Evolutionary conservation across 2,888 invertebrate species (phyloP).

Genomic region (Teleogryllus oceanicus): DNA sequence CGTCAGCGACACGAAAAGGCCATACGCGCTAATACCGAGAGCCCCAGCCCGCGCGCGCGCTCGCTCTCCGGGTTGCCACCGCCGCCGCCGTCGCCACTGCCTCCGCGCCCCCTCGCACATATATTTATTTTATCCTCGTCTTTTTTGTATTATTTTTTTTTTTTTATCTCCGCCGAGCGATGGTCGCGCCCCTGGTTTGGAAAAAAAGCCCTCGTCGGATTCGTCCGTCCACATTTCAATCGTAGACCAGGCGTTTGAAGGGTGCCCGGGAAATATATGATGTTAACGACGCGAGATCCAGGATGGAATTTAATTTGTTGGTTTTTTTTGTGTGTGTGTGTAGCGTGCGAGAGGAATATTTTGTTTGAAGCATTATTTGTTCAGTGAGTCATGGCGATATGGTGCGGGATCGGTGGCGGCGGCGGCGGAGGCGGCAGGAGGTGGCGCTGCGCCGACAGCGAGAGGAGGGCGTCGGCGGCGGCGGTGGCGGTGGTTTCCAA

Average conservation of each 20-base stretch:
- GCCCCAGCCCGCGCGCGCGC: neutral
- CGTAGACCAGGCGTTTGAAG: constrained; percentile 31
- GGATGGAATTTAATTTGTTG: constrained; percentile 37
- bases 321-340: constrained; percentile 32
- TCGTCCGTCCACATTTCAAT: constrained; percentile 33
- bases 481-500: constrained; percentile 19
- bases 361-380: constrained; percentile 39
- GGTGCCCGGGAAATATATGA: constrained; percentile 32
- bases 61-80: neutral
- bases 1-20: constrained; percentile 18
- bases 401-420: constrained; percentile 21
- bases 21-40: neutral
- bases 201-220: constrained; percentile 18
- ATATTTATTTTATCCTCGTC: constrained; percentile 20
- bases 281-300: constrained; percentile 36
- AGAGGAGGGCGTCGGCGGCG: constrained; percentile 25
- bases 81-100: neutral
- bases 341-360: constrained; percentile 35
- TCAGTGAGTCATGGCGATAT: constrained; percentile 36
- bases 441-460: constrained; percentile 22
- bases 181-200: constrained; percentile 12
- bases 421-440: neutral
- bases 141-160: constrained; percentile 19
- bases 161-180: constrained; percentile 20
- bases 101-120: constrained; percentile 12